phyloP scores from a whole-genome alignment of 2,888 invertebrate species.

The Tinea semifulvella region DNA sequence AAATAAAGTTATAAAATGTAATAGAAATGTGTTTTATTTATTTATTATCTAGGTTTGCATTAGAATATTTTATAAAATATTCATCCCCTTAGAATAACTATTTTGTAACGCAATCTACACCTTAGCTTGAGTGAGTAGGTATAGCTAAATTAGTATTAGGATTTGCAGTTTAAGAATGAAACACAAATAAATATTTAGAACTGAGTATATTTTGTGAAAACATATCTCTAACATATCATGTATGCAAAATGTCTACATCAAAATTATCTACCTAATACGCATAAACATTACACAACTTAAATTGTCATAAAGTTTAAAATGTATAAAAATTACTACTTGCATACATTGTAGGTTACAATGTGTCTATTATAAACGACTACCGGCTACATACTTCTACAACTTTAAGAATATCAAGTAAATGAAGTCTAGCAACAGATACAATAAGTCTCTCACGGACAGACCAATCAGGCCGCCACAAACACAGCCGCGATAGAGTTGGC shows the following conservation, averaged over 20 bases:
- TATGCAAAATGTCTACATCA: constrained; percentile 21
- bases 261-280: constrained; percentile 19
- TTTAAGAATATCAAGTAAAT: background rate
- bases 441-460: too few species aligned
- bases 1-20: constrained; percentile 4
- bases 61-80: too few species aligned
- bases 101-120: too few species aligned
- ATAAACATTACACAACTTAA: constrained; percentile 49
- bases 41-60: too few species aligned
- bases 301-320: constrained; percentile 47
- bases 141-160: too few species aligned
- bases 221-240: constrained; percentile 15
- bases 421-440: constrained; percentile 1
- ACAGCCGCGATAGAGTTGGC: too few species aligned
- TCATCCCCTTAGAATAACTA: too few species aligned
- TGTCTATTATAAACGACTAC: background rate
- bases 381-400: background rate
- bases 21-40: background rate
- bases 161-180: too few species aligned
- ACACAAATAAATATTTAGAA: constrained; percentile 9
- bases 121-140: too few species aligned
- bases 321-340: constrained; percentile 38
- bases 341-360: background rate
- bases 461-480: too few species aligned
- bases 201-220: constrained; percentile 17